Evolutionary conservation across 2,888 invertebrate species (phyloP).

Genomic region (Barypeithes pellucidus): DNA sequence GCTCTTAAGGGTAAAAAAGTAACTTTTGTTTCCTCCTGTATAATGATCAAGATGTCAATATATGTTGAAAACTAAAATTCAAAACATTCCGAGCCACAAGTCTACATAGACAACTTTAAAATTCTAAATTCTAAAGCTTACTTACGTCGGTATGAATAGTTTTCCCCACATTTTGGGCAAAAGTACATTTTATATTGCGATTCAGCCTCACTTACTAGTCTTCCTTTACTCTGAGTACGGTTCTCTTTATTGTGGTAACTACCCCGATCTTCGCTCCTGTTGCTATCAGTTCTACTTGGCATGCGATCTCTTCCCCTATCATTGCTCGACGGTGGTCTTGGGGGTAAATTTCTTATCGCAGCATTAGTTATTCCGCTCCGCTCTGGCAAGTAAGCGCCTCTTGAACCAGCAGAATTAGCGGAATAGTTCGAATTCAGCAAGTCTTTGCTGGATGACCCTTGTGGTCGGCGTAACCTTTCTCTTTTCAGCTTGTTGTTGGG

Average conservation of each 20-base stretch:
- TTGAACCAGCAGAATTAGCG: not conserved
- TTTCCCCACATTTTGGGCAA: conserved; percentile 39
- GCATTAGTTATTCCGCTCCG: conserved; percentile 11
- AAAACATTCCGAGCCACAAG: too few species aligned
- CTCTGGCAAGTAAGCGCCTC: not conserved
- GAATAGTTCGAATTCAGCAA: conserved; percentile 23
- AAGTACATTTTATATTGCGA: conserved; percentile 30
- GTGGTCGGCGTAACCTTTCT: conserved; percentile 4
- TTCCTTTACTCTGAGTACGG: not conserved
- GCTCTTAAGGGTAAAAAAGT: too few species aligned
- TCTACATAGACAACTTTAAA: too few species aligned
- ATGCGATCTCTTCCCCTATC: not conserved
- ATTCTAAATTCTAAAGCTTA: not conserved
- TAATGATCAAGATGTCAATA: too few species aligned
- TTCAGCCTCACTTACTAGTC: conserved; percentile 2
- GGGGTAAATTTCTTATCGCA: conserved; percentile 13
- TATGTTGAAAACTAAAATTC: too few species aligned
- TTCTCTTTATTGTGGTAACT: conserved; percentile 7
- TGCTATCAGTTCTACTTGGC: conserved; percentile 3
- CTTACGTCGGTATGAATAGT: conserved; percentile 33
- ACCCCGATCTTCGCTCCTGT: not conserved
- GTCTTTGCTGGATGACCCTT: not conserved
- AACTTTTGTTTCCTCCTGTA: too few species aligned
- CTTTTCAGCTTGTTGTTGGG: conserved; percentile 8
- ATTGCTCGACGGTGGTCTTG: not conserved